Conservation (phyloP, 2,113 vertebrate species). For the Seriola aureovittata region DNA sequence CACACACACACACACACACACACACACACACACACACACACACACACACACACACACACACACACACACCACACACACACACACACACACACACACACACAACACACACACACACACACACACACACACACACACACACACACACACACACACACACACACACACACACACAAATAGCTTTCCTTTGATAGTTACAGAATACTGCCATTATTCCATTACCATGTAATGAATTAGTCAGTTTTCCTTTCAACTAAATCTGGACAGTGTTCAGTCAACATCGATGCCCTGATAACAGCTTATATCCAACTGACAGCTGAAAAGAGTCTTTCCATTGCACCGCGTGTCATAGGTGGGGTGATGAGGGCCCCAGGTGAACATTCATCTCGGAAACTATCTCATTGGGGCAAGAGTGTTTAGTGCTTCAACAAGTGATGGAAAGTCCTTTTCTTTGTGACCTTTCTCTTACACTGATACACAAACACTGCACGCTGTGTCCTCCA, state of each 20-base stretch:
- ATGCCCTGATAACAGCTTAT: conserved; percentile 8
- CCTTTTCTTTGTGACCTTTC: conserved; percentile 52
- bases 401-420: conserved; percentile 23
- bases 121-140: not conserved
- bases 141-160: no score
- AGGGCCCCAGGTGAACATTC: conserved; percentile 45
- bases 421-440: conserved; percentile 53
- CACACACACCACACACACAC: no score
- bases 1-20: not conserved
- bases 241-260: not conserved
- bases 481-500: conserved; percentile 25
- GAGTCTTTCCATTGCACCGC: conserved; percentile 16
- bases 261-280: conserved; percentile 2
- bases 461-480: conserved; percentile 48
- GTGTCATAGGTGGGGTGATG: conserved; percentile 33
- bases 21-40: no score
- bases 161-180: not conserved
- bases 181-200: not conserved
- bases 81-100: no score
- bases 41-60: no score
- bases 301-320: conserved; percentile 29
- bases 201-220: not conserved
- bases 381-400: conserved; percentile 35
- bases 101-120: no score
- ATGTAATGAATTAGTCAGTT: not conserved